Percentiles rank a stretch among this genome's conserved stretches.
Conservation (phyloP, 1,140 invertebrate species). For the Nephotettix cincticeps region DNA sequence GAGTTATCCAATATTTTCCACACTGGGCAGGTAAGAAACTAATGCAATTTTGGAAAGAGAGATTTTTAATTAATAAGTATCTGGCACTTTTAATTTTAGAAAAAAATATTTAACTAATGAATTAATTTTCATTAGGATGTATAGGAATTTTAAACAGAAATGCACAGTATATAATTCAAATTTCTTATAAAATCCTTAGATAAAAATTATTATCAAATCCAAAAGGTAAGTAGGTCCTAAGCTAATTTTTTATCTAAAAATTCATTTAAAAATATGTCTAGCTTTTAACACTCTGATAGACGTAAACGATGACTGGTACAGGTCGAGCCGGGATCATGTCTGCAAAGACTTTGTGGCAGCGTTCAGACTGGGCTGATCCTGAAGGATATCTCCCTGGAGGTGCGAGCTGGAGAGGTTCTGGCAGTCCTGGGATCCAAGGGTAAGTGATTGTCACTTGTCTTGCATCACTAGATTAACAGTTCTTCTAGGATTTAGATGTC, state of each 20-base stretch:
- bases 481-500: no score
- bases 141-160: no score
- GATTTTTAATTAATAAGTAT: no score
- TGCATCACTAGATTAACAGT: no score
- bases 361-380: constrained; percentile 81
- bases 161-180: no score
- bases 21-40: constrained; percentile 79
- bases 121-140: no score
- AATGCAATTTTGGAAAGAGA: no score
- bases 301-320: no score
- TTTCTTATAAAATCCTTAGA: not conserved
- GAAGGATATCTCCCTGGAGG: constrained; percentile 86
- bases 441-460: constrained; percentile 38
- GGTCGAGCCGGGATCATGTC: constrained; percentile 76
- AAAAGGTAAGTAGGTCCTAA: not conserved
- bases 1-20: constrained; percentile 88
- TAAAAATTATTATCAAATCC: constrained; percentile 1
- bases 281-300: not conserved
- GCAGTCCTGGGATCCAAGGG: constrained; percentile 92
- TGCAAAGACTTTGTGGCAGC: constrained; percentile 73
- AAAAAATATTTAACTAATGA: no score
- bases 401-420: constrained; percentile 87
- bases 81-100: no score
- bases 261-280: not conserved
- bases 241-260: not conserved